These are phyloP conservation scores for Drosophila nikananu DNA, from an alignment of 1,140 invertebrate species.

Conservation along the genomic window DNA sequence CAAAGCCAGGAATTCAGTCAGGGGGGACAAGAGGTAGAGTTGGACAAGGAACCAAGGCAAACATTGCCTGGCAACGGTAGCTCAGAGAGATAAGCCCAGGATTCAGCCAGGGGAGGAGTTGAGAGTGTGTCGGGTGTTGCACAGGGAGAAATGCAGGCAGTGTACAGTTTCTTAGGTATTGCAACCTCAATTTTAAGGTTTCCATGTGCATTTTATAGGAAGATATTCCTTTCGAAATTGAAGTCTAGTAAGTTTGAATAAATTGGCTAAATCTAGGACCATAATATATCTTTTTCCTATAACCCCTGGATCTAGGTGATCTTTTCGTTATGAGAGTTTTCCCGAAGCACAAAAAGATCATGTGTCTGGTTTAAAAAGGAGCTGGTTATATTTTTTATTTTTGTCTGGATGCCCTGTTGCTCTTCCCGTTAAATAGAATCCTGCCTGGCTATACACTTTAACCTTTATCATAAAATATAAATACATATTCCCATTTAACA, in stretches of 20 bases:
- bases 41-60: slow-evolving; percentile 31
- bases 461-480: not conserved
- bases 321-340: too few relatives aligned
- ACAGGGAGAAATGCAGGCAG: not conserved
- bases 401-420: too few relatives aligned
- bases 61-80: slow-evolving; percentile 38
- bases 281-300: not conserved
- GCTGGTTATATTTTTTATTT: too few relatives aligned
- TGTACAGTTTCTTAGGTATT: not conserved
- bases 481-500: too few relatives aligned
- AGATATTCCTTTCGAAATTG: not conserved
- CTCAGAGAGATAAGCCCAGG: slow-evolving; percentile 31
- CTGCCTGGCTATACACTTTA: not conserved
- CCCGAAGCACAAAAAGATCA: too few relatives aligned
- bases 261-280: too few relatives aligned
- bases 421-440: too few relatives aligned
- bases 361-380: too few relatives aligned
- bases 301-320: too few relatives aligned
- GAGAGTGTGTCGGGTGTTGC: not conserved
- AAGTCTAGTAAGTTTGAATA: not conserved
- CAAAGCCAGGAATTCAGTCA: not conserved
- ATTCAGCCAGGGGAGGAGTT: slow-evolving; percentile 1
- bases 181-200: not conserved
- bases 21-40: not conserved
- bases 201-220: not conserved